Evolutionary conservation across 2,888 invertebrate genomes (phyloP), one percentile per base, ranked within the genome.

Genomic region (Erebia ligea): DNA sequence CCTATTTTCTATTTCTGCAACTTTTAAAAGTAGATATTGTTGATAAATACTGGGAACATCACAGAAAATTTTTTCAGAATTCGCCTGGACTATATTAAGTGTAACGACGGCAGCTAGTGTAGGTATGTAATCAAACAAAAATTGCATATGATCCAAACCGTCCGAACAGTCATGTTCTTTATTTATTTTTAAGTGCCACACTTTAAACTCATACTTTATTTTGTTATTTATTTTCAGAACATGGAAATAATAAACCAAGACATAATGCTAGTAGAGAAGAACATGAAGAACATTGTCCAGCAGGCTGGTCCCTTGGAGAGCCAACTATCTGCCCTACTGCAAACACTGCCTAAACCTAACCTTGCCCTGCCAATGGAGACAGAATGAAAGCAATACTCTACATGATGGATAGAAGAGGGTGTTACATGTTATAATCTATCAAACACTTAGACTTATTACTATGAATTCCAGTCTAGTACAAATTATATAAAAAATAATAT

Each of bases 171-270:
- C 6, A 6, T 1, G 2, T 5, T 6, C 34, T 34, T 42, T 1
- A 2, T 42, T 42, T 10, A 1, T 42, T 42, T 42, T 42, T 42
- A 1, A 48, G 3, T 13, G 0, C 1, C 1, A 13, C 1, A 56
- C 21, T n/a, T 59, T 3, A 17, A n/a, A 17, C 13, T 40, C 34
- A 34, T 34, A 15, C 3, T 17, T 34, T 9, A 17, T 9, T 57
- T 59, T 42, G 1, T 17, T n/a, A 13, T 25, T 74, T 74, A 45
- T 75, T 83, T 85, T 70, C 84, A 94, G 94, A 89, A 84, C 58
- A 87, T 94, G 88, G 86, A 91, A 77, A 79, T 83, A 42, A 89
- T 94, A 58, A 92, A 92, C 77, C 89, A 92, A 77, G 90, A 90
- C 73, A 78, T 92, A 42, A 73, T 89, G n/a, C 81, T 86, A 76